These are phyloP conservation scores for Chaenogobius annularis DNA, from an alignment of 2,113 vertebrate species.

Conservation along the genomic window DNA sequence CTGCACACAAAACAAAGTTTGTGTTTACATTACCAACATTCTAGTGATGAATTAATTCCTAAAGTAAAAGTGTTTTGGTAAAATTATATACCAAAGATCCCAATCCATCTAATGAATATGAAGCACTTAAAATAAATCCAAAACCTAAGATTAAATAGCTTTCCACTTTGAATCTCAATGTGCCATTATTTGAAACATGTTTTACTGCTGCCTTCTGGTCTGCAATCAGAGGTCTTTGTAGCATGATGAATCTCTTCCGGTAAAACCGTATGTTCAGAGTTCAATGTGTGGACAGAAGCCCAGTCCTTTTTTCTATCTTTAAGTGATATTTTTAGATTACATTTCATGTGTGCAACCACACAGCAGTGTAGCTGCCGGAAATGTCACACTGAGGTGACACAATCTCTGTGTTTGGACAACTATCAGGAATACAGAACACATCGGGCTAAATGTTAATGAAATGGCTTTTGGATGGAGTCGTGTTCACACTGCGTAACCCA, in stretches of 20 bases:
- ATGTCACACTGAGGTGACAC: slow-evolving; percentile 19
- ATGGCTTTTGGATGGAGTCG: not conserved
- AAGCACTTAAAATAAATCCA: not conserved
- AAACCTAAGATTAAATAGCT: slow-evolving; percentile 2
- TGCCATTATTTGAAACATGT: slow-evolving; percentile 9
- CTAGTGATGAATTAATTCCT: too few species aligned
- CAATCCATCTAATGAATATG: not conserved
- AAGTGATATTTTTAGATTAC: slow-evolving; percentile 27
- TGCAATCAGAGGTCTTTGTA: slow-evolving; percentile 21
- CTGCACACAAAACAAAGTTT: too few species aligned
- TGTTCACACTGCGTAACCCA: not conserved
- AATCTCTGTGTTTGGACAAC: slow-evolving; percentile 34
- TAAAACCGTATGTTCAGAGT: slow-evolving; percentile 23
- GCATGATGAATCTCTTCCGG: slow-evolving; percentile 19
- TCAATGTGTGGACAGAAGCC: slow-evolving; percentile 5
- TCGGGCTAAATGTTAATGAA: slow-evolving; percentile 1
- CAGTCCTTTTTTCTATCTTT: not conserved
- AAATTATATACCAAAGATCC: not conserved
- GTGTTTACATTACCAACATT: not conserved
- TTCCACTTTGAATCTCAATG: not conserved
- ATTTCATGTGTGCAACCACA: slow-evolving; percentile 14
- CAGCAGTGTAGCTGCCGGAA: slow-evolving; percentile 18
- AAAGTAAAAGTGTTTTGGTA: not conserved
- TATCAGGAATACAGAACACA: slow-evolving; percentile 9
- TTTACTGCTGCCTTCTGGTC: slow-evolving; percentile 25